Evolutionary conservation across 64 coral and sea anemone genomes (phyloP).

Genomic region (Hydrozoanthus tunicans): DNA sequence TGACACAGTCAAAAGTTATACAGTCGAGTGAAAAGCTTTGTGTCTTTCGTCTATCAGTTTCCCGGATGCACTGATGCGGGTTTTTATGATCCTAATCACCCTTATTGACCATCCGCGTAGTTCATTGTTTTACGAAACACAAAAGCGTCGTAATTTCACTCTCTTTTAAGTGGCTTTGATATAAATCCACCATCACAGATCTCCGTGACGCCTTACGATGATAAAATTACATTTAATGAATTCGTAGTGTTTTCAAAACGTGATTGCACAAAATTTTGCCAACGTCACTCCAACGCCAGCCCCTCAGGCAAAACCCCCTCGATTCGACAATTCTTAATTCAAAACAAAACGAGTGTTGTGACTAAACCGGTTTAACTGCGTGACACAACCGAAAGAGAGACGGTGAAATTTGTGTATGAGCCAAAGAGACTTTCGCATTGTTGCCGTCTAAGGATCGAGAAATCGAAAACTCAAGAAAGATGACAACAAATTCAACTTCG

Average conservation of each 20-base stretch:
- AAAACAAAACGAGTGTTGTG: conserved; percentile 30
- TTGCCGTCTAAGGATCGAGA: background rate
- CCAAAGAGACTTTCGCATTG: background rate
- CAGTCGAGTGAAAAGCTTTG: background rate
- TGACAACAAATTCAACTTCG: conserved; percentile 13
- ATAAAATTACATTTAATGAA: conserved; percentile 45
- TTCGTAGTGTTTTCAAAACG: conserved; percentile 6
- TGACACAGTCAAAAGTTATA: background rate
- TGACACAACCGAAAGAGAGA: background rate
- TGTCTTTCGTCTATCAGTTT: background rate
- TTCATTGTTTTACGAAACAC: background rate
- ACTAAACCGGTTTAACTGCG: background rate
- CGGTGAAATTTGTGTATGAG: background rate
- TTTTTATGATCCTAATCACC: background rate
- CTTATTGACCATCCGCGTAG: background rate
- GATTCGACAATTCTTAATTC: conserved; percentile 8
- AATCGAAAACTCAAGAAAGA: background rate
- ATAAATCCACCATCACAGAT: background rate
- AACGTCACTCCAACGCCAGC: background rate
- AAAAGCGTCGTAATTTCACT: background rate
- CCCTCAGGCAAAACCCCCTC: background rate
- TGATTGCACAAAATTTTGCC: background rate
- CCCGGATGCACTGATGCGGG: background rate
- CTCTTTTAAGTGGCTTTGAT: background rate
- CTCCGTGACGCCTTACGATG: background rate